These are phyloP conservation scores for Pogonognathellus flavescens DNA, from an alignment of 1,140 invertebrate genomes.

Conservation along the genomic window DNA sequence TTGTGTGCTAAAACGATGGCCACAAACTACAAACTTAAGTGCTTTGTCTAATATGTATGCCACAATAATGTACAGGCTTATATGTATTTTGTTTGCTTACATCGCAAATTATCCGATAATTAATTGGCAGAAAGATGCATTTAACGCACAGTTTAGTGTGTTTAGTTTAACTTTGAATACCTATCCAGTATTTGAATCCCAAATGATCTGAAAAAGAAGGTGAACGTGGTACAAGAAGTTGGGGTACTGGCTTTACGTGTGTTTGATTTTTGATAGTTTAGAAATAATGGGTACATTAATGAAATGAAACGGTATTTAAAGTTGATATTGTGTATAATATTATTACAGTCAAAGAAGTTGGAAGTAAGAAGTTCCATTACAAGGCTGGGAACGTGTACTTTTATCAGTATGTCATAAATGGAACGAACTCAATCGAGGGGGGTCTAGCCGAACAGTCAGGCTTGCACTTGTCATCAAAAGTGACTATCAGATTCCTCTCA, in stretches of 20 bases:
- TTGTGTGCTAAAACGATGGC: too few species aligned
- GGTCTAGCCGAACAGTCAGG: constrained; percentile 78
- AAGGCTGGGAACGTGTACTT: constrained; percentile 73
- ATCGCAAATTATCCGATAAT: too few species aligned
- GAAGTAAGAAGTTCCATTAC: constrained; percentile 76
- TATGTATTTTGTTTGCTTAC: too few species aligned
- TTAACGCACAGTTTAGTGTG: too few species aligned
- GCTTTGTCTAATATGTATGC: too few species aligned
- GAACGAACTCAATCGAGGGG: constrained; percentile 77
- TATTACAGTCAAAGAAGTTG: constrained; percentile 7
- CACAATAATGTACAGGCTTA: too few species aligned
- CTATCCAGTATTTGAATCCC: neutral
- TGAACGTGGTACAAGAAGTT: neutral
- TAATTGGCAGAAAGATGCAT: too few species aligned
- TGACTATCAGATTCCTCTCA: constrained; percentile 74
- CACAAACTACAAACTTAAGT: too few species aligned
- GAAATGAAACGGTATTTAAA: neutral
- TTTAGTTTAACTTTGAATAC: too few species aligned
- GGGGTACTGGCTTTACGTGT: neutral
- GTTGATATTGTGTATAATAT: neutral
- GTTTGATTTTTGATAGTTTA: neutral
- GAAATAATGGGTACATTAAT: neutral
- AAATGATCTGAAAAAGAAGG: neutral
- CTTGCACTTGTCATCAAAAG: constrained; percentile 74
- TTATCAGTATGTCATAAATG: constrained; percentile 77